phyloP scores from a whole-genome alignment of 2,888 invertebrate genomes.

The Desoria tigrina region DNA sequence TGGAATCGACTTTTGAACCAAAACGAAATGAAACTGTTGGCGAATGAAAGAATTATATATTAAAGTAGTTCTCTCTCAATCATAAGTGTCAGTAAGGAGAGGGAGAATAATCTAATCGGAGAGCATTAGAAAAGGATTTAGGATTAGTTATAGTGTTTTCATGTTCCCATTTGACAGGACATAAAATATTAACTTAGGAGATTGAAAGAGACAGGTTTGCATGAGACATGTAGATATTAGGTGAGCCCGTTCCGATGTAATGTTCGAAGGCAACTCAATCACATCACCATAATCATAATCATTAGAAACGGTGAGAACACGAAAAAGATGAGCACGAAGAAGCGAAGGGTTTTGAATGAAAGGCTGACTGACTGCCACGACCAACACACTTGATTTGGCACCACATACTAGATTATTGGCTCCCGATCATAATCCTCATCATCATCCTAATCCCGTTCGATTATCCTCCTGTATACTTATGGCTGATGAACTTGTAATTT shows the following conservation, averaged over 20 bases:
- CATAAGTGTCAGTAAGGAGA: no score
- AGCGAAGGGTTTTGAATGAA: not conserved
- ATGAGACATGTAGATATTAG: not conserved
- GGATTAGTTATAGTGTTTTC: no score
- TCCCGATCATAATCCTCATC: not conserved
- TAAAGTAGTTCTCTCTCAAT: no score
- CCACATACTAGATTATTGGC: not conserved
- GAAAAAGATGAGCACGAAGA: constrained; percentile 11
- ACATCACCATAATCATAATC: constrained; percentile 15
- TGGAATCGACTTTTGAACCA: no score
- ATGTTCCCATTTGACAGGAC: no score
- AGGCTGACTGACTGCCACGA: not conserved
- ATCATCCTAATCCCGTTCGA: not conserved
- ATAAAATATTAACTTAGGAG: not conserved
- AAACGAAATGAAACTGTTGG: no score
- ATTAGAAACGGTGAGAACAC: constrained; percentile 6
- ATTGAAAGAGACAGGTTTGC: constrained; percentile 14
- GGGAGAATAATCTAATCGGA: no score
- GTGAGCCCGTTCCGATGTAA: no score
- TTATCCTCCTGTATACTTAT: constrained; percentile 1
- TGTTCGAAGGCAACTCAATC: not conserved
- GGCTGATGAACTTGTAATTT: constrained; percentile 16
- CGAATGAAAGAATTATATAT: no score
- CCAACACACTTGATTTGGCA: constrained; percentile 7
- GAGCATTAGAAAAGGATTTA: no score